A percentile compares a stretch with the other conserved stretches of the same genome.
Evolutionary conservation across 2,797 vertebrate genomes (phyloP).

Genomic region (Strix occidentalis): DNA sequence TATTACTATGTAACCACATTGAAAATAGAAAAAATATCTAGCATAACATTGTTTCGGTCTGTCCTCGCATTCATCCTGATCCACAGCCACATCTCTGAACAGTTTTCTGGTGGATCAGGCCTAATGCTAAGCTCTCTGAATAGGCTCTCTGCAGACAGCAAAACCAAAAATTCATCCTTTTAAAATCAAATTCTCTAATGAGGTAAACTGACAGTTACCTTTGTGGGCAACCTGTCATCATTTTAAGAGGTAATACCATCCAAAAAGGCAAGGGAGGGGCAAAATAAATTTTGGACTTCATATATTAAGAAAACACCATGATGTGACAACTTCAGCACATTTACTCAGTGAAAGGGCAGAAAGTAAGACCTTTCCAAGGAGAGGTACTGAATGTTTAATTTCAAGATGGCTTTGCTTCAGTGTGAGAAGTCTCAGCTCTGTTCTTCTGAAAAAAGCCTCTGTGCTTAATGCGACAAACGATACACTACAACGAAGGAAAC

Average conservation of each 20-base stretch:
- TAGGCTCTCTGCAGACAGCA: not conserved
- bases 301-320: not conserved
- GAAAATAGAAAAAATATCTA: not conserved
- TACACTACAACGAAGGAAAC: not conserved
- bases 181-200: not conserved
- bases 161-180: not conserved
- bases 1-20: not conserved
- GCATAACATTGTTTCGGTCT: not conserved
- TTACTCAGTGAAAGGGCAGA: not conserved
- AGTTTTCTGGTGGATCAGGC: not conserved
- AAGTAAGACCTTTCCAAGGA: not conserved
- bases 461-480: not conserved
- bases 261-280: not conserved
- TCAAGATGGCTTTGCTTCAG: not conserved
- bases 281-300: not conserved
- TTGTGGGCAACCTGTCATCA: not conserved
- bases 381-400: not conserved
- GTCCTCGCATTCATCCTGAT: not conserved
- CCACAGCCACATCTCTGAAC: not conserved
- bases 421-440: not conserved
- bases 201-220: not conserved
- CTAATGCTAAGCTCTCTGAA: not conserved
- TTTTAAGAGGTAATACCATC: not conserved
- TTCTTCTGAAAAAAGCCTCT: not conserved
- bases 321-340: not conserved